Evolutionary conservation across 1,140 invertebrate species (phyloP).

Genomic region (Zaprionus lachaisei): DNA sequence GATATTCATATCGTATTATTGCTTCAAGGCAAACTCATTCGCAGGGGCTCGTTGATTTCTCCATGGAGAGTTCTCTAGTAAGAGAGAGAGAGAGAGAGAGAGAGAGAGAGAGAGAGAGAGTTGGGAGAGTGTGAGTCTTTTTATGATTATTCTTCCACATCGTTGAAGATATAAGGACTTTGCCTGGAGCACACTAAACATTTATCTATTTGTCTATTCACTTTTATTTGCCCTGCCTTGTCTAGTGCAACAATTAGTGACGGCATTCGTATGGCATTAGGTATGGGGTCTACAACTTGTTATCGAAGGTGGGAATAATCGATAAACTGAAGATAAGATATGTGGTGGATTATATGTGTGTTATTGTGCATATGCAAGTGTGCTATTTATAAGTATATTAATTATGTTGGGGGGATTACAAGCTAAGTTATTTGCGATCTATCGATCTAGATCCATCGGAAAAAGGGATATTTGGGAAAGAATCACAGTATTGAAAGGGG

Average conservation of each 20-base stretch:
- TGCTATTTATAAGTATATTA: not conserved
- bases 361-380: not conserved
- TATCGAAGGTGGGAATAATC: not conserved
- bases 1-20: constrained; percentile 74
- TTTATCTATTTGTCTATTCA: constrained; percentile 9
- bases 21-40: constrained; percentile 28
- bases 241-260: constrained; percentile 5
- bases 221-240: constrained; percentile 5
- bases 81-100: not conserved
- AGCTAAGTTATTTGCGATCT: not conserved
- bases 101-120: not conserved
- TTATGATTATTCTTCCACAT: constrained; percentile 28
- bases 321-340: not conserved
- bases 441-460: not conserved
- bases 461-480: not conserved
- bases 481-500: not conserved
- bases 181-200: constrained; percentile 1
- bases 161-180: constrained; percentile 7
- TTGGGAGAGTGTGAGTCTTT: constrained; percentile 2
- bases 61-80: not conserved
- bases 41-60: constrained; percentile 19
- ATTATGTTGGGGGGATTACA: not conserved
- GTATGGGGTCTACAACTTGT: not conserved
- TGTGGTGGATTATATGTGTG: not conserved
- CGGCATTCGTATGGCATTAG: not conserved